Evolutionary conservation across 2,888 invertebrate genomes (phyloP).

Genomic region (Drosophila diplacantha): DNA sequence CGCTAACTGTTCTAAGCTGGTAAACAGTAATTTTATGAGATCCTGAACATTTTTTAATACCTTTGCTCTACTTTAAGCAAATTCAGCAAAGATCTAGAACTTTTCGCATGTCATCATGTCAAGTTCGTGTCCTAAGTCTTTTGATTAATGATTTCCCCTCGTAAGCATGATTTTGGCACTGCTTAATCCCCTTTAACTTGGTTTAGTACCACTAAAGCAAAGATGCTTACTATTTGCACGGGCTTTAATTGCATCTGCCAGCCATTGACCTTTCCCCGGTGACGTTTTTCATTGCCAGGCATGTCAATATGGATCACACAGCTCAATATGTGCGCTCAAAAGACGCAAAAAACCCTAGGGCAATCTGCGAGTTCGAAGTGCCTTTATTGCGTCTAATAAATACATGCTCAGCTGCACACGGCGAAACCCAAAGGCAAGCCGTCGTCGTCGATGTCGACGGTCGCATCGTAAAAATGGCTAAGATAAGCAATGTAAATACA

Average conservation of each 20-base stretch:
- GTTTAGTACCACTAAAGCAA: background rate
- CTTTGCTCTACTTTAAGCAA: background rate
- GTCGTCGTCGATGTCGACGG: slow-evolving; percentile 48
- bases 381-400: slow-evolving; percentile 30
- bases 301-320: slow-evolving; percentile 37
- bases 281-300: slow-evolving; percentile 34
- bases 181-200: background rate
- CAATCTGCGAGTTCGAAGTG: slow-evolving; percentile 29
- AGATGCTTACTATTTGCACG: slow-evolving; percentile 30
- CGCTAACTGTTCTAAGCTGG: background rate
- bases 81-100: background rate
- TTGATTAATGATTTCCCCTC: slow-evolving; percentile 18
- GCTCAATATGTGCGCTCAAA: slow-evolving; percentile 3
- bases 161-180: slow-evolving; percentile 3
- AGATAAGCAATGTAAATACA: slow-evolving; percentile 67
- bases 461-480: slow-evolving; percentile 55
- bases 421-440: slow-evolving; percentile 33
- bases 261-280: slow-evolving; percentile 66
- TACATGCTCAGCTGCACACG: slow-evolving; percentile 69
- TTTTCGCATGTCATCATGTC: background rate
- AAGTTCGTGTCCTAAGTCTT: slow-evolving; percentile 61
- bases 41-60: background rate
- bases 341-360: slow-evolving; percentile 28
- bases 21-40: background rate
- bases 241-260: slow-evolving; percentile 57